A percentile compares a stretch with the other conserved stretches of the same genome.
Evolutionary conservation across 37 sponge, comb jelly and placozoan species (phyloP).

Genomic region (Ianthella basta): DNA sequence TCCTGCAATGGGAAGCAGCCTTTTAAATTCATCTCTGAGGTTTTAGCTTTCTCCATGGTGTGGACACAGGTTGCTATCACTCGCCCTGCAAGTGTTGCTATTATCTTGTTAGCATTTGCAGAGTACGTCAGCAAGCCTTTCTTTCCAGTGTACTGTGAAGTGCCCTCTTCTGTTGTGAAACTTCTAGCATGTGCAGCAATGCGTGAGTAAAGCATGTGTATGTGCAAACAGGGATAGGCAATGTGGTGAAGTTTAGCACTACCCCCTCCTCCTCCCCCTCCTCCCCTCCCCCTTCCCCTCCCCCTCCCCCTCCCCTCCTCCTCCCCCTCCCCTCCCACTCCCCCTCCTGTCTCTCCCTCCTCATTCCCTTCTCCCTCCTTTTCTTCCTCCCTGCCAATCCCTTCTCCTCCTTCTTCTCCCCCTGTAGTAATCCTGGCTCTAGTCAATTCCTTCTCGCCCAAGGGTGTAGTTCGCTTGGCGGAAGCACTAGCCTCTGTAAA

Average conservation of each 20-base stretch:
- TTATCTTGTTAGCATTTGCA: constrained; percentile 49
- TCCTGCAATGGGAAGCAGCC: constrained; percentile 40
- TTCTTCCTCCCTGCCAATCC: no score
- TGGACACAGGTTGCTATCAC: constrained; percentile 51
- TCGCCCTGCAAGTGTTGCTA: constrained; percentile 34
- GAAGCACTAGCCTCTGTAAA: constrained; percentile 41
- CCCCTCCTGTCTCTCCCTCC: no score
- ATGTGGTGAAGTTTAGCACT: no score
- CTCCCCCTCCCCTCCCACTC: no score
- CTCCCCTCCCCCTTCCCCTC: no score
- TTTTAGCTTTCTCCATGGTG: constrained; percentile 51
- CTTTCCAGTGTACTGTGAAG: neutral
- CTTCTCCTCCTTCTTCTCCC: neutral
- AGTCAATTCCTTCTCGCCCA: constrained; percentile 51
- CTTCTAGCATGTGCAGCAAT: no score
- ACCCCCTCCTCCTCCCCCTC: no score
- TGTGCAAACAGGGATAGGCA: no score
- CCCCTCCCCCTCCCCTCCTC: no score
- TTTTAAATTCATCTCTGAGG: constrained; percentile 21
- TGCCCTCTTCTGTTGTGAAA: no score
- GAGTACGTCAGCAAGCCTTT: constrained; percentile 30
- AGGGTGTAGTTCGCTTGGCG: constrained; percentile 36
- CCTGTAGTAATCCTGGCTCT: constrained; percentile 47
- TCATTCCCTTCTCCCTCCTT: no score
- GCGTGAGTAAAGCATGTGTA: no score